Evolutionary conservation across 2,797 vertebrate genomes (phyloP).

Genomic region (Rhadinocentrus ornatus): DNA sequence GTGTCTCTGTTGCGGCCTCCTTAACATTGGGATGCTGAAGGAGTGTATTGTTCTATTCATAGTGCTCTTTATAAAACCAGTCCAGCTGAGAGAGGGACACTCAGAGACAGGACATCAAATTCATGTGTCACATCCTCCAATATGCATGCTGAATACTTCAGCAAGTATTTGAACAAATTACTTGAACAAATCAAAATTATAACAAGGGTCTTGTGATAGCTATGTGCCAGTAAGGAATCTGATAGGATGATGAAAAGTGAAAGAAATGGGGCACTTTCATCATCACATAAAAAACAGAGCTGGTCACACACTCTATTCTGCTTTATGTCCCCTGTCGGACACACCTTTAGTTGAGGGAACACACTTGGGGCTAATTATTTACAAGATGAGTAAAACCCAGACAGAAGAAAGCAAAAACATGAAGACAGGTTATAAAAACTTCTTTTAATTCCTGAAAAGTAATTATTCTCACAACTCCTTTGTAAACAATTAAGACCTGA

Average conservation of each 20-base stretch:
- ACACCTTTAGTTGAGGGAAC: constrained; percentile 52
- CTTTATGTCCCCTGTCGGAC: constrained; percentile 53
- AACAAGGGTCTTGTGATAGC: constrained; percentile 26
- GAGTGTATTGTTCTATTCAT: constrained; percentile 81
- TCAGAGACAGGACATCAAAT: constrained; percentile 42
- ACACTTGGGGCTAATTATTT: constrained; percentile 61
- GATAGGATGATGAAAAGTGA: not conserved
- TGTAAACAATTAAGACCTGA: not conserved
- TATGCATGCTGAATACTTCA: constrained; percentile 29
- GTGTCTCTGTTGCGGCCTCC: constrained; percentile 70
- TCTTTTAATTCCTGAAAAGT: not conserved
- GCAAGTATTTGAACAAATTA: constrained; percentile 22
- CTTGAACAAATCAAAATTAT: constrained; percentile 33
- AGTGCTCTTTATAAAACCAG: constrained; percentile 73
- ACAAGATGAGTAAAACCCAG: constrained; percentile 39
- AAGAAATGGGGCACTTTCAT: constrained; percentile 13
- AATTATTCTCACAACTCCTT: not conserved
- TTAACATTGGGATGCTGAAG: constrained; percentile 76
- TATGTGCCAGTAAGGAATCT: constrained; percentile 7
- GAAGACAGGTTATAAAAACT: constrained; percentile 9
- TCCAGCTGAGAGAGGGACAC: constrained; percentile 59
- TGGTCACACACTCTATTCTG: constrained; percentile 39
- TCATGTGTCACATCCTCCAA: constrained; percentile 57
- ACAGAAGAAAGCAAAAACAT: constrained; percentile 31
- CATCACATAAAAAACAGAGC: constrained; percentile 11